These are phyloP conservation scores for Trachelus tabidus DNA, from an alignment of 2,888 invertebrate species.

Conservation along the genomic window DNA sequence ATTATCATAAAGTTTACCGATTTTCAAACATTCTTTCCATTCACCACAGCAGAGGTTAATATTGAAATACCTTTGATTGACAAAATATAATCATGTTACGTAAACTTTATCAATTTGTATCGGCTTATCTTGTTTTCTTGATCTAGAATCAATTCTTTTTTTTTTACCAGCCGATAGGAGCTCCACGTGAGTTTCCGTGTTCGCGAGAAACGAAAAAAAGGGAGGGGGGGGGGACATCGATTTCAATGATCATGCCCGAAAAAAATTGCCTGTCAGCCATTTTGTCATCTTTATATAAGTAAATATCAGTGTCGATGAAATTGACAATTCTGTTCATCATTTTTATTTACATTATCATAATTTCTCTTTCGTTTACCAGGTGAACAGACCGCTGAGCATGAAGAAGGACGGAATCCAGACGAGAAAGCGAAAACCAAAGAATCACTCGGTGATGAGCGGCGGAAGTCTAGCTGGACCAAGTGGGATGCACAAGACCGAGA, in stretches of 20 bases:
- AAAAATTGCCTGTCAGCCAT: not conserved
- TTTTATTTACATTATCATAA: not conserved
- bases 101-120: not conserved
- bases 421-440: constrained; percentile 92
- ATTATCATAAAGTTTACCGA: not conserved
- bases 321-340: not conserved
- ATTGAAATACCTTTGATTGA: not conserved
- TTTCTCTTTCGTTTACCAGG: constrained; percentile 70
- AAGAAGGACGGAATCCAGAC: constrained; percentile 99
- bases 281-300: not conserved
- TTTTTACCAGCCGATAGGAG: not conserved
- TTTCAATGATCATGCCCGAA: not conserved
- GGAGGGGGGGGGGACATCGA: not conserved
- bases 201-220: not conserved
- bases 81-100: not conserved
- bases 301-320: not conserved
- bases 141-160: not conserved
- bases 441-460: constrained; percentile 53
- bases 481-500: constrained; percentile 59
- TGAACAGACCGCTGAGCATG: constrained; percentile 95
- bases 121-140: not conserved
- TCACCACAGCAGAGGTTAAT: not conserved
- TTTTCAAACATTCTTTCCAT: not conserved
- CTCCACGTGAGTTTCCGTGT: not conserved
- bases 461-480: constrained; percentile 51